Conservation (phyloP, 1,140 invertebrate genomes). For the Drosophila santomea region DNA sequence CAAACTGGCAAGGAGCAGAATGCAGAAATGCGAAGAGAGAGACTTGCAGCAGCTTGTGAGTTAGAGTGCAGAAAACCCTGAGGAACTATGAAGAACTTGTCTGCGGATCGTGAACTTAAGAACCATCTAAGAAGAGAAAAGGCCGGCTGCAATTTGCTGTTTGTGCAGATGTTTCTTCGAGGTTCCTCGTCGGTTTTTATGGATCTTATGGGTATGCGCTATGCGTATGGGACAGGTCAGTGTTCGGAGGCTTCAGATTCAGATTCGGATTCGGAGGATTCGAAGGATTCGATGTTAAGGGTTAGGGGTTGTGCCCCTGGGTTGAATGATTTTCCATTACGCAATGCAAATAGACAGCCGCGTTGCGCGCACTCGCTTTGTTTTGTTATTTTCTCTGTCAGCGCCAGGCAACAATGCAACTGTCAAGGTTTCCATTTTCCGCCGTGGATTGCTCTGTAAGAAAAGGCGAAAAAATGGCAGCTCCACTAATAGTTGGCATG, state of each 20-base stretch:
- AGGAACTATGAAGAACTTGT: conserved; percentile 6
- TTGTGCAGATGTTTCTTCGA: conserved; percentile 69
- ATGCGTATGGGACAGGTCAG: conserved; percentile 66
- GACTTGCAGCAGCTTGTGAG: conserved; percentile 13
- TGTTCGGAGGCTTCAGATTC: conserved; percentile 27
- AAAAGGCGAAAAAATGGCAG: conserved; percentile 54
- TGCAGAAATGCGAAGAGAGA: conserved; percentile 22
- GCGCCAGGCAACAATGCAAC: conserved; percentile 71
- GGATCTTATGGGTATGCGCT: conserved; percentile 25
- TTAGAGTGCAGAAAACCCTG: background rate
- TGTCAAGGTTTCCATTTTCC: conserved; percentile 69
- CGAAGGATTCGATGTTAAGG: background rate
- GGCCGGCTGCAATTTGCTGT: conserved; percentile 56
- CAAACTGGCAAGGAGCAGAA: background rate
- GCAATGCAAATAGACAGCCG: conserved; percentile 71
- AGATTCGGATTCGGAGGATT: background rate
- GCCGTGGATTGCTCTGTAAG: conserved; percentile 28
- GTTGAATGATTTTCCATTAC: conserved; percentile 63
- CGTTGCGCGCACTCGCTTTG: conserved; percentile 13
- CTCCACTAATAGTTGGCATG: conserved; percentile 72
- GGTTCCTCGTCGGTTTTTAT: conserved; percentile 11
- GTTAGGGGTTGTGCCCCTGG: conserved; percentile 22
- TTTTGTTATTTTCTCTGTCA: conserved; percentile 37
- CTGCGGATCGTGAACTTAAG: conserved; percentile 12
- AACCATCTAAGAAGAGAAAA: conserved; percentile 12